Evolutionary conservation across 2,113 vertebrate species (phyloP).

Genomic region (Hippoglossus stenolepis): DNA sequence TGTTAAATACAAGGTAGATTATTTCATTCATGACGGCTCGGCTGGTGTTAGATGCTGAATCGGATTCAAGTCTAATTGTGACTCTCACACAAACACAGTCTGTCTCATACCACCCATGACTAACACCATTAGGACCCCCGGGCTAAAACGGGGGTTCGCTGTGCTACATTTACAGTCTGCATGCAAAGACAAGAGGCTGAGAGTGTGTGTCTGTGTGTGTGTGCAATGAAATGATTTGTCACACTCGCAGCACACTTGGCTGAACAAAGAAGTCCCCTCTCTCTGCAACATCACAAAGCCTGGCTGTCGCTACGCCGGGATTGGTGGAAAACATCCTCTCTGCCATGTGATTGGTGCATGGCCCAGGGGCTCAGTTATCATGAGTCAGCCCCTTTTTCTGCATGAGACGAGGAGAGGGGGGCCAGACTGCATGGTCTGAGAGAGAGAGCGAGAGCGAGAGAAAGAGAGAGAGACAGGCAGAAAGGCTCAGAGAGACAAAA

Average conservation of each 20-base stretch:
- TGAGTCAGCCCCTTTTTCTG: conserved; percentile 70
- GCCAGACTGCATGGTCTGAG: neutral
- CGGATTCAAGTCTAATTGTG: conserved; percentile 51
- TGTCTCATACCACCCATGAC: conserved; percentile 56
- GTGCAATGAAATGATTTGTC: conserved; percentile 63
- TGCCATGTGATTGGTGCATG: conserved; percentile 65
- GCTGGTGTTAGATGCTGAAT: conserved; percentile 38
- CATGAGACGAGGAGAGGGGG: conserved; percentile 15
- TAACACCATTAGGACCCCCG: conserved; percentile 60
- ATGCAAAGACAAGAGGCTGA: conserved; percentile 26
- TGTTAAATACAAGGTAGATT: conserved; percentile 6
- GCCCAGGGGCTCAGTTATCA: conserved; percentile 52
- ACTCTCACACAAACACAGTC: conserved; percentile 20
- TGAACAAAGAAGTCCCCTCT: conserved; percentile 70
- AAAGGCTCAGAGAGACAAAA: neutral
- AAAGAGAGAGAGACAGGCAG: neutral
- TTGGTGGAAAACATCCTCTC: conserved; percentile 51
- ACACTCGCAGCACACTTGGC: conserved; percentile 68
- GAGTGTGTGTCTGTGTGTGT: conserved; percentile 16
- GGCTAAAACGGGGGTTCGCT: conserved; percentile 42
- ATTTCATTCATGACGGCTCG: conserved; percentile 9
- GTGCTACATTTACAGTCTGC: conserved; percentile 21
- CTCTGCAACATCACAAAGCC: conserved; percentile 39
- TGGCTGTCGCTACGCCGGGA: neutral
- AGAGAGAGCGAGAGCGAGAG: neutral